phyloP scores from a whole-genome alignment of 35 echinoderm and acorn worm species.

The Anneissia japonica region DNA sequence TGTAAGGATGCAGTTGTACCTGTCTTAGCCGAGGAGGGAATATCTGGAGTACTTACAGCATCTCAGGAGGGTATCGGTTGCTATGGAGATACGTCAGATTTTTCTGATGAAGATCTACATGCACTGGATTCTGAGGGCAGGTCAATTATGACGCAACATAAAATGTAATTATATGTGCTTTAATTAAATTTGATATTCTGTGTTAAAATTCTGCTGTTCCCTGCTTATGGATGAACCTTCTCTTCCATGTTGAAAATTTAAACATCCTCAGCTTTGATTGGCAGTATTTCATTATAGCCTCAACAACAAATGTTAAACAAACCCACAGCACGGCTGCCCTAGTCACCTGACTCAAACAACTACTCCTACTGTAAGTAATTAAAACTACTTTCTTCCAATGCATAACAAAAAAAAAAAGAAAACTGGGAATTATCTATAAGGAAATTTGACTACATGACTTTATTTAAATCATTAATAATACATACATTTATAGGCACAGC shows the following conservation, averaged over 20 bases:
- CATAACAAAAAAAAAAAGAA: too few species aligned
- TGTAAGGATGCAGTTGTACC: conserved; percentile 51
- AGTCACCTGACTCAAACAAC: too few species aligned
- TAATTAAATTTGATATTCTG: neutral
- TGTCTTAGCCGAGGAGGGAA: conserved; percentile 73
- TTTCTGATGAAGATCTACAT: conserved; percentile 73
- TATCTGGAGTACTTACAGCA: conserved; percentile 51
- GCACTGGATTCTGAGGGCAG: conserved; percentile 74
- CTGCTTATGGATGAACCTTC: neutral
- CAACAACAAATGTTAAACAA: too few species aligned
- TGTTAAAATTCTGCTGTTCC: neutral
- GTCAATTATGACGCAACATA: conserved; percentile 73
- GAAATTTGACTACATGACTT: too few species aligned
- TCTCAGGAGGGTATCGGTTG: conserved; percentile 44
- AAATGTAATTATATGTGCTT: neutral
- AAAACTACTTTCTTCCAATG: too few species aligned
- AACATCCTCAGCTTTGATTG: too few species aligned
- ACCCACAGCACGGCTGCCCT: too few species aligned
- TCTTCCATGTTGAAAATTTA: neutral
- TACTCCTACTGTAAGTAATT: too few species aligned
- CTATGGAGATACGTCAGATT: conserved; percentile 68
- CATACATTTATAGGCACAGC: too few species aligned
- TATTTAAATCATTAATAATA: too few species aligned
- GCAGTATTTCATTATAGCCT: too few species aligned
- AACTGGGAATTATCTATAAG: too few species aligned